Evolutionary conservation across 2,797 vertebrate species (phyloP), one percentile per base, ranked within the genome.

Genomic region (Acomys russatus): DNA sequence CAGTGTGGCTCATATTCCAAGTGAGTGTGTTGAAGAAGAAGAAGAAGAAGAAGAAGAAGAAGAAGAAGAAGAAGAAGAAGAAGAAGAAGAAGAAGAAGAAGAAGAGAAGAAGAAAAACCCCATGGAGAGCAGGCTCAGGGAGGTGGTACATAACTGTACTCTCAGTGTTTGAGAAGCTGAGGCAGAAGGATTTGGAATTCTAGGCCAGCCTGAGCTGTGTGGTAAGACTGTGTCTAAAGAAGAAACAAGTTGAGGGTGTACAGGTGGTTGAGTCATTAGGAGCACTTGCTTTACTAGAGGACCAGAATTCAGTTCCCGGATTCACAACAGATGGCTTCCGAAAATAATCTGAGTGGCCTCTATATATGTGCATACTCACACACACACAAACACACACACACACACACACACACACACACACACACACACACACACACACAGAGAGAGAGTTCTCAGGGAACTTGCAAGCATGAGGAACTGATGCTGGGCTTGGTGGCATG

Each of bases 1-100:
- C 3, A 3, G 51, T 1, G 23, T 1, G 25, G 49, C 0, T 9
- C 79, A 54, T 38, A 28, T 54, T 51, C 25, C 64, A 0, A 0
- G 10, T 3, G 20, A 30, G 38, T 30, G 6, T 15, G 17, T 17
- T 35, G 44, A 23, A 28, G 5, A 20, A 28, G 9, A 44, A 44
- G 35, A n/a, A n/a, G n/a, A n/a, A n/a, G n/a, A n/a, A n/a, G n/a
- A n/a, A n/a, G n/a, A n/a, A n/a, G n/a, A n/a, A n/a, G n/a, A n/a
- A n/a, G n/a, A n/a, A n/a, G n/a, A n/a, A n/a, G n/a, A n/a, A n/a
- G n/a, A n/a, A n/a, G n/a, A n/a, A n/a, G n/a, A n/a, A n/a, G n/a
- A n/a, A n/a, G n/a, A n/a, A n/a, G n/a, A n/a, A n/a, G n/a, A n/a
- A n/a, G n/a, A n/a, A n/a, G n/a, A n/a, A n/a, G n/a, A n/a, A n/a